phyloP scores from a whole-genome alignment of 2,888 invertebrate genomes.

The Carterocephalus palaemon region DNA sequence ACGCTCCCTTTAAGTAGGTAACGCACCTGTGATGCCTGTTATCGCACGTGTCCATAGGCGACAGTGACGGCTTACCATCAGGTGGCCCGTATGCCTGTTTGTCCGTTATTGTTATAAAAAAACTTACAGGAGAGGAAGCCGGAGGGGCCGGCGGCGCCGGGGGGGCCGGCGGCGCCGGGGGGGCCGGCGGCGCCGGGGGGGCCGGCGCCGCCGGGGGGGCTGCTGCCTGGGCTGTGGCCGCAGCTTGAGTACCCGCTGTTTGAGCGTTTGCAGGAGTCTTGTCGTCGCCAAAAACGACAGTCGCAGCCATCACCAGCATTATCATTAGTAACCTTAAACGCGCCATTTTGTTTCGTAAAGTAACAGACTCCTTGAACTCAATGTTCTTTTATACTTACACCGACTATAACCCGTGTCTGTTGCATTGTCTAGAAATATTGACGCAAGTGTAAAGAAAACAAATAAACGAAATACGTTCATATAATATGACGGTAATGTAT shows the following conservation, averaged over 20 bases:
- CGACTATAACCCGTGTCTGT: conserved; percentile 23
- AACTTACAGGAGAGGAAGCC: too few species aligned
- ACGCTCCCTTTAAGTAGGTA: too few species aligned
- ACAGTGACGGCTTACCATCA: too few species aligned
- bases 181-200: too few species aligned
- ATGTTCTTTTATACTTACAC: conserved; percentile 24
- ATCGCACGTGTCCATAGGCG: too few species aligned
- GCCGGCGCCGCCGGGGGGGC: too few species aligned
- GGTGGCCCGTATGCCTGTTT: too few species aligned
- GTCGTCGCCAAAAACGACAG: conserved; percentile 36
- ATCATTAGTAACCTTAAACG: conserved; percentile 37
- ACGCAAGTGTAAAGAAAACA: conserved; percentile 22
- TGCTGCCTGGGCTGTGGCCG: too few species aligned
- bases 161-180: too few species aligned
- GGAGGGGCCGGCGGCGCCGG: too few species aligned
- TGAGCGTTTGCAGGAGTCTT: conserved; percentile 25
- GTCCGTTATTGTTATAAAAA: too few species aligned
- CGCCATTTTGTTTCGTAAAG: conserved; percentile 23
- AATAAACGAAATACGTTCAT: conserved; percentile 14
- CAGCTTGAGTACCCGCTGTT: conserved; percentile 5
- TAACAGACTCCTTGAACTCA: conserved; percentile 5
- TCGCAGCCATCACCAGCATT: conserved; percentile 34
- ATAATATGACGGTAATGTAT: conserved; percentile 32
- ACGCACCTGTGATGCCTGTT: too few species aligned
- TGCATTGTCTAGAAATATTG: conserved; percentile 19